phyloP scores from a whole-genome alignment of 2,888 invertebrate genomes.

The Trissolcus japonicus region DNA sequence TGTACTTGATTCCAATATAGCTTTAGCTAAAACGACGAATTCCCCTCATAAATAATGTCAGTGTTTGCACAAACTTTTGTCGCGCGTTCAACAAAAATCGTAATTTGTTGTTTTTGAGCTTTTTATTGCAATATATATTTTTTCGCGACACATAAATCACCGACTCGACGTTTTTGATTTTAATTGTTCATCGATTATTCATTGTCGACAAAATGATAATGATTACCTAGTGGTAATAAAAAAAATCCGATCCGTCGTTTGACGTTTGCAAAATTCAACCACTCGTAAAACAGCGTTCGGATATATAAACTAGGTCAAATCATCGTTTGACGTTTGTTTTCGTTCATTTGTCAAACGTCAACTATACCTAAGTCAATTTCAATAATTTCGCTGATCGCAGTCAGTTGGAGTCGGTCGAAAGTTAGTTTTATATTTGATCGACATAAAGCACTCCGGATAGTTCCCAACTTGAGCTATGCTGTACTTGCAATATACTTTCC shows the following conservation, averaged over 20 bases:
- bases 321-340: not conserved
- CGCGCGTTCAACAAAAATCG: slow-evolving; percentile 18
- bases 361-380: slow-evolving; percentile 32
- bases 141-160: too few relatives aligned
- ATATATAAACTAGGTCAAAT: too few relatives aligned
- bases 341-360: not conserved
- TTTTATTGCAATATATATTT: not conserved
- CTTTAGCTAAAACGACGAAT: slow-evolving; percentile 47
- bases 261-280: not conserved
- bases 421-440: slow-evolving; percentile 45
- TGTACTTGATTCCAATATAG: slow-evolving; percentile 65
- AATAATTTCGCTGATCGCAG: slow-evolving; percentile 36
- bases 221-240: too few relatives aligned
- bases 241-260: not conserved
- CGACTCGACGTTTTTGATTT: not conserved
- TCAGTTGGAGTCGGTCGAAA: slow-evolving; percentile 17
- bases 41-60: slow-evolving; percentile 47
- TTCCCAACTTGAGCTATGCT: slow-evolving; percentile 17
- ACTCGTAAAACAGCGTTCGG: too few relatives aligned
- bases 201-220: too few relatives aligned
- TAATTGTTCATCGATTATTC: too few relatives aligned
- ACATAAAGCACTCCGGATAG: slow-evolving; percentile 27
- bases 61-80: slow-evolving; percentile 36
- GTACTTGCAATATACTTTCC: slow-evolving; percentile 3
- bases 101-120: not conserved